These are phyloP conservation scores for Tetrao urogallus DNA, from an alignment of 2,113 vertebrate species.

Conservation along the genomic window DNA sequence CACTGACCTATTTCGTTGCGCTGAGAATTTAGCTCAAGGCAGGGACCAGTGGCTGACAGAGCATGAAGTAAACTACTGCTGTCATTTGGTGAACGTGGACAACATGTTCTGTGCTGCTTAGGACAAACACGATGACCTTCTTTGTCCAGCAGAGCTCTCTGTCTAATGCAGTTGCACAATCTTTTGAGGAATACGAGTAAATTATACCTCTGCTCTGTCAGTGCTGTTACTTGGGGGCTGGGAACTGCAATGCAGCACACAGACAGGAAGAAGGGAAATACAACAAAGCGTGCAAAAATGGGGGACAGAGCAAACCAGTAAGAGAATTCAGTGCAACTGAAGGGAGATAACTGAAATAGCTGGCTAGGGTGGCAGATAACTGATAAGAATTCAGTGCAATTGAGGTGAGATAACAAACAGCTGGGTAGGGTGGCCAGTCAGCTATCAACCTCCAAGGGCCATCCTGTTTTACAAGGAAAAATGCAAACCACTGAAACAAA, in stretches of 20 bases:
- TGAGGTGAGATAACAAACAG: background rate
- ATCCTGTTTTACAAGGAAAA: background rate
- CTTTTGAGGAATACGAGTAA: background rate
- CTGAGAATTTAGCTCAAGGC: conserved; percentile 50
- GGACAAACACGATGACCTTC: conserved; percentile 16
- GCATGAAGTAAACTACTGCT: conserved; percentile 24
- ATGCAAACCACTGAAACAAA: background rate
- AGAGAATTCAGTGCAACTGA: background rate
- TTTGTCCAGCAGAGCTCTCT: background rate
- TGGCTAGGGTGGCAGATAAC: background rate
- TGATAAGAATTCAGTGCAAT: background rate
- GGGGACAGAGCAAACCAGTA: accelerated
- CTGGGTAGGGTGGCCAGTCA: background rate
- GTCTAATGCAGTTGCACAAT: background rate
- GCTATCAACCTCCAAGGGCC: background rate
- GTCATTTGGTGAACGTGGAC: conserved; percentile 20
- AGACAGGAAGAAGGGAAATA: background rate
- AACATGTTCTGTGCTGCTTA: conserved; percentile 24
- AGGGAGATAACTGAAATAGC: background rate
- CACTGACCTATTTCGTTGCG: conserved; percentile 26
- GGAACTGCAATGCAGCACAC: background rate
- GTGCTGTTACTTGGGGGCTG: background rate
- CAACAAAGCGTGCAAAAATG: background rate
- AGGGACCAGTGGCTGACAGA: background rate
- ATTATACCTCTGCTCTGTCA: background rate